Base-by-base conservation (phyloP, 2,797 vertebrate species). In the Rhinatrema bivittatum region DNA sequence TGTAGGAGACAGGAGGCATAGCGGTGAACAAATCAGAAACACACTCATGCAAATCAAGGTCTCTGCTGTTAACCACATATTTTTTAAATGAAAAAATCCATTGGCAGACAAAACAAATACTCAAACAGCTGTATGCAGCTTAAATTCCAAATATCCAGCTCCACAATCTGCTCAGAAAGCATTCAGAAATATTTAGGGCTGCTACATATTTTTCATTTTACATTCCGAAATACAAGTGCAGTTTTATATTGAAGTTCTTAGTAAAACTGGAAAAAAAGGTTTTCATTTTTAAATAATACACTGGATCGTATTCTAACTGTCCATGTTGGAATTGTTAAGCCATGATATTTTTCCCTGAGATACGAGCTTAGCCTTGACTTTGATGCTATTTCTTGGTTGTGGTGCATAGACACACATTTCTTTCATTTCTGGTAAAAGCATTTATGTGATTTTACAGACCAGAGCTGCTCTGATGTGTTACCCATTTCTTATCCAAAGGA, bases 1-100 rank as follows among this genome's bases (percentile, higher is more conserved):
- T 89, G 89, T 91, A 84, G 85, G 82, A 86, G 84, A 85, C 64
- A 57, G 68, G 68, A 87, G 78, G 81, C 78, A 81, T 69, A 70
- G 76, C 42, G 0, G 67, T 67, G 81, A 76, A 70, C 77, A 80
- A 84, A 81, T 81, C 83, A 81, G 74, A 75, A 77, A 75, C 70
- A 76, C 77, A 76, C 65, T 70, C 84, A 91, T 90, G 84, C 80
- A 91, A 87, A 89, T 89, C 68, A 78, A 75, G 39, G 46, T 59
- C 76, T 70, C 64, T 60, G 54, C 70, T 72, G 62, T 70, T 79
- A 74, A 73, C 70, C 75, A 74, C 65, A 42, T 74, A 78, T 72
- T 78, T 81, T 70, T 74, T n/a, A n/a, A 75, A 81, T 76, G 62
- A 78, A 76, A n/a, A 75, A 72, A 79, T 70, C 53, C 47, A 68